These are phyloP conservation scores for Pluvianellus socialis DNA, from an alignment of 2,113 vertebrate genomes.

Conservation along the genomic window DNA sequence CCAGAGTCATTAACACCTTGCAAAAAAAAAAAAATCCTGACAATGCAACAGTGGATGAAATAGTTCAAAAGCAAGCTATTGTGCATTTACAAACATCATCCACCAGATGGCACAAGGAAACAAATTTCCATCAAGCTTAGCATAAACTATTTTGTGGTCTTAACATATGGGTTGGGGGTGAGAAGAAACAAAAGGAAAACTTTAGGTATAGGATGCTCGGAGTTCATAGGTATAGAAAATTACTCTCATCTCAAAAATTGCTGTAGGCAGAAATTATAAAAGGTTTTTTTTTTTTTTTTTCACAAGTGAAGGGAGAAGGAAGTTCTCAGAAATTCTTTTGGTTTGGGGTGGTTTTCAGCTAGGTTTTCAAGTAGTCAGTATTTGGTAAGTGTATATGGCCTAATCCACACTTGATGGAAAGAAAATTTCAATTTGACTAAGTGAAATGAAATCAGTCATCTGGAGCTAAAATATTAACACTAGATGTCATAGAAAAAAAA, in stretches of 20 bases:
- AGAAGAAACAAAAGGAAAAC: background rate
- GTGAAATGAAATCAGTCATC: background rate
- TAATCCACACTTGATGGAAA: fast-evolving
- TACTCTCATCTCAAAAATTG: background rate
- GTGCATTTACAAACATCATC: slow-evolving; percentile 26
- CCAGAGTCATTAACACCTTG: background rate
- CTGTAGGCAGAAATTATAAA: background rate
- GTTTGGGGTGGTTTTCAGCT: background rate
- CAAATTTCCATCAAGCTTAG: slow-evolving; percentile 50
- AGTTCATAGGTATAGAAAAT: background rate
- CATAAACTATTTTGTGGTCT: background rate
- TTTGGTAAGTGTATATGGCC: background rate
- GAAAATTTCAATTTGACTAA: background rate
- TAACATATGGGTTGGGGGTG: background rate
- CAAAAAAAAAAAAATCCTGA: too few relatives aligned
- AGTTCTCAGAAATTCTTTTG: background rate
- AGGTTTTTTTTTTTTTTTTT: background rate
- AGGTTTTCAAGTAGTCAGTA: background rate
- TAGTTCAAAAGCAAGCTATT: background rate
- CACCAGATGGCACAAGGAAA: slow-evolving; percentile 77
- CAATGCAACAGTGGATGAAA: fast-evolving
- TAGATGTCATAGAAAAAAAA: background rate
- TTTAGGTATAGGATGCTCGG: background rate
- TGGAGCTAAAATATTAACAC: background rate
- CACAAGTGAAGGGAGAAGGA: background rate